Evolutionary conservation across 2,113 vertebrate genomes (phyloP).

Genomic region (Semicossyphus pulcher): DNA sequence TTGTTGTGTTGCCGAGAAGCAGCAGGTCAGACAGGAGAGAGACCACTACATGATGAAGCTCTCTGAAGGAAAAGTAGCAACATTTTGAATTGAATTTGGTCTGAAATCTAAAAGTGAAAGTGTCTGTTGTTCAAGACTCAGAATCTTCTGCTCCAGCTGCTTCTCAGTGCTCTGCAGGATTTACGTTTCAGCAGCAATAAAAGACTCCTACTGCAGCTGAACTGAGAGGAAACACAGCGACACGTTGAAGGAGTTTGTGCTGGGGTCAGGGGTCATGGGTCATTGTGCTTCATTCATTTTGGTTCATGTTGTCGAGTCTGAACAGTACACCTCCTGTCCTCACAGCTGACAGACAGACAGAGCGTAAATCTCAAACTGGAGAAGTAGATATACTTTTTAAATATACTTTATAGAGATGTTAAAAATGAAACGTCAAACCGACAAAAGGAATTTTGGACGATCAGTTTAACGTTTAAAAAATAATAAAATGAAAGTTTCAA

Average conservation of each 20-base stretch:
- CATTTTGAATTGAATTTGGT: no score
- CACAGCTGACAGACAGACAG: not conserved
- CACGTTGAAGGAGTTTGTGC: constrained; percentile 21
- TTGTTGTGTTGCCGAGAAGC: not conserved
- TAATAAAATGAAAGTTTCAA: no score
- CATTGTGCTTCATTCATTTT: constrained; percentile 57
- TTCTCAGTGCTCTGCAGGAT: not conserved
- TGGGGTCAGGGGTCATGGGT: constrained; percentile 46
- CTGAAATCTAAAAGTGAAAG: no score
- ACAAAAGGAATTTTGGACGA: no score
- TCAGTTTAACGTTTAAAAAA: no score
- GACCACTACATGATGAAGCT: no score
- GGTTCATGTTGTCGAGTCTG: constrained; percentile 45
- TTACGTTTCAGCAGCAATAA: not conserved
- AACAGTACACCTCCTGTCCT: constrained; percentile 57
- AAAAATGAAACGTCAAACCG: no score
- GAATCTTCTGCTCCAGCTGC: not conserved
- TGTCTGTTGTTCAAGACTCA: no score
- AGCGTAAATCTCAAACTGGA: no score
- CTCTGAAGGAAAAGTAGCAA: no score
- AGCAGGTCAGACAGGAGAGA: not conserved
- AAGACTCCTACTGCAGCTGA: not conserved
- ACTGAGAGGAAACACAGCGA: not conserved
- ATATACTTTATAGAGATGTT: no score
- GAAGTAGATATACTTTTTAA: no score